Evolutionary conservation across 2,113 vertebrate species (phyloP).

Genomic region (Vicugna pacos): DNA sequence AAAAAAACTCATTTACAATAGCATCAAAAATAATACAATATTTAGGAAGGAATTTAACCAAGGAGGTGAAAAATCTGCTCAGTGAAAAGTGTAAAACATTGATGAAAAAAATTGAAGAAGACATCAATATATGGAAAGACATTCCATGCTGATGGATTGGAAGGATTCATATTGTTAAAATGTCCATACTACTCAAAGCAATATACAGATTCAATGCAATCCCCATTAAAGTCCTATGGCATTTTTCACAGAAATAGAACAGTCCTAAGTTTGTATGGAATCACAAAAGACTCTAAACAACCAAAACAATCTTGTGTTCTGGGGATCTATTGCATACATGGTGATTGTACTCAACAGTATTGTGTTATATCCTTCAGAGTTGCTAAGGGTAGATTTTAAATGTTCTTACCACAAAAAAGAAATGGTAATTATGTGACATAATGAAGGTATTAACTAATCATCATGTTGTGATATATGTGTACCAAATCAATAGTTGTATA

Average conservation of each 20-base stretch:
- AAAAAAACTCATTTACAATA: not conserved
- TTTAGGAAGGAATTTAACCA: not conserved
- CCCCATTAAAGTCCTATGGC: not conserved
- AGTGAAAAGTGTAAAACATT: not conserved
- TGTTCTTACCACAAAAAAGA: not conserved
- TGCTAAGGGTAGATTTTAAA: not conserved
- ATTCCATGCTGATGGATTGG: not conserved
- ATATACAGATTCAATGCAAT: not conserved
- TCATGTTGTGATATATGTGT: not conserved
- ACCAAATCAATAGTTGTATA: not conserved
- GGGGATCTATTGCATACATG: not conserved
- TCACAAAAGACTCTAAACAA: not conserved
- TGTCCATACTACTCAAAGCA: not conserved
- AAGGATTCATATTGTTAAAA: not conserved
- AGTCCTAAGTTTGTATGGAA: not conserved
- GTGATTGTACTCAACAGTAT: not conserved
- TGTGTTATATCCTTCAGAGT: not conserved
- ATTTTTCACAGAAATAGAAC: not conserved
- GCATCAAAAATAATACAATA: not conserved
- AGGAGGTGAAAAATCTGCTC: not conserved
- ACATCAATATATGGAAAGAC: not conserved
- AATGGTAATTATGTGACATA: not conserved
- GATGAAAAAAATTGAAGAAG: not conserved
- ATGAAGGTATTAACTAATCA: not conserved
- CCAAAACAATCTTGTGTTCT: not conserved